These are phyloP conservation scores for Apaloderma vittatum DNA, from an alignment of 2,113 vertebrate species.

Conservation along the genomic window DNA sequence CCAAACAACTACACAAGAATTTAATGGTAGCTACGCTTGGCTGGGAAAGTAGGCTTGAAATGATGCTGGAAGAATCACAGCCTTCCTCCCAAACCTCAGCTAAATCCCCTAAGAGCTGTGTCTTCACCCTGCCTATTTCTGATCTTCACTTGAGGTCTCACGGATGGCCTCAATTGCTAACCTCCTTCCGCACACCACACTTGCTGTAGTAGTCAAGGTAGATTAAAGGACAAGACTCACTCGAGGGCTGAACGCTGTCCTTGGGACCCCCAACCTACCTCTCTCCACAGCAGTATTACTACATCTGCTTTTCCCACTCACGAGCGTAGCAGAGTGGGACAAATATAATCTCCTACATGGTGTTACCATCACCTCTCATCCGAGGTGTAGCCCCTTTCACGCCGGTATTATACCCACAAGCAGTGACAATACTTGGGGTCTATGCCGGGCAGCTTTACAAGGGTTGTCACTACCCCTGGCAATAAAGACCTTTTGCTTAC, in stretches of 20 bases:
- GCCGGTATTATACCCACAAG: not conserved
- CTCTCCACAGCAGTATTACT: not conserved
- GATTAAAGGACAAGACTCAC: not conserved
- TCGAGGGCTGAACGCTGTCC: not conserved
- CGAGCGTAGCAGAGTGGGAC: not conserved
- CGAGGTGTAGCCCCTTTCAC: not conserved
- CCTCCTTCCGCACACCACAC: not conserved
- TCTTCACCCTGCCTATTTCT: not conserved
- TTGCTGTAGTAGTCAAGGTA: not conserved
- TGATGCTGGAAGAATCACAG: not conserved
- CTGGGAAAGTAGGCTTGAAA: not conserved
- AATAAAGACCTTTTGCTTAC: not conserved
- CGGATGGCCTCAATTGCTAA: not conserved
- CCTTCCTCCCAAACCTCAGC: not conserved
- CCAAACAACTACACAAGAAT: not conserved
- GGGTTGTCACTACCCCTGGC: not conserved
- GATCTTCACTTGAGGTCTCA: not conserved
- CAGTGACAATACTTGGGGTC: not conserved
- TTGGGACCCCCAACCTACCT: not conserved
- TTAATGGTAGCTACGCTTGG: not conserved
- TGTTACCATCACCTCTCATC: not conserved
- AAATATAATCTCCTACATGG: not conserved
- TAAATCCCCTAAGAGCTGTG: not conserved
- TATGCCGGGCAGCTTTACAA: not conserved
- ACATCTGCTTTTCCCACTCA: not conserved